Base-by-base conservation (phyloP, 2,113 vertebrate genomes). In the Cinclus cinclus region DNA sequence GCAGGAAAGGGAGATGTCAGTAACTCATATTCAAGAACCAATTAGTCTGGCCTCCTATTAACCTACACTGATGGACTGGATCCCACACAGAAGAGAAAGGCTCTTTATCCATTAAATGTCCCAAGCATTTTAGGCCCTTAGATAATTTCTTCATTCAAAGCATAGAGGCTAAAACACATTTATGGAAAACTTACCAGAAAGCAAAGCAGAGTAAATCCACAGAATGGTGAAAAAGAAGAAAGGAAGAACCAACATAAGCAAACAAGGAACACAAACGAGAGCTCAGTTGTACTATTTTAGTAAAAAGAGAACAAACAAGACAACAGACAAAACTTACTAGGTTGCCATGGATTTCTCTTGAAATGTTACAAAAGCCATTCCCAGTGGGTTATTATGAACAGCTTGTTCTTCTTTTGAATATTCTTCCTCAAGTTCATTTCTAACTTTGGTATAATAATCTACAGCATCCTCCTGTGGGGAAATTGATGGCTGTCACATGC, bases 351-450 rank as follows among this genome's bases (percentile, higher is more conserved):
- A 98, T 79, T 99, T 98, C 15, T 98, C 98, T 94, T 98, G 98
- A 89, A 99, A 97, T 19, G 99, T 99, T 95, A 99, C 98, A 24
- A 99, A 99, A 73, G 99, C 99, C 92, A 99, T 98, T 87, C 99
- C 99, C 88, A 99, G 95, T 1, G 99, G 98, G 63, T 93, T 95
- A 73, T 96, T 78, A 77, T 95, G 96, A 31, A 98, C 97, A 42
- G 37, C 70, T 71, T 97, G 69, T 33, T 97, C 97, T 81, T 99
- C 97, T 80, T 92, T 96, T 11, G 92, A 74, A 79, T 98, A 98
- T 67, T 98, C 97, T 74, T 97, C 97, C 83, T 97, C 79, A 85
- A 99, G 95, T 62, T 95, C 75, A 56, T 97, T 97, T 81, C 97
- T 98, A 92, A 98, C 96, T 59, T 74, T 94, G 4, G 96, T 97